A percentile compares a stretch with the other conserved stretches of the same genome.
phyloP scores from a whole-genome alignment of 2,113 vertebrate genomes.

The Saguinus midas region DNA sequence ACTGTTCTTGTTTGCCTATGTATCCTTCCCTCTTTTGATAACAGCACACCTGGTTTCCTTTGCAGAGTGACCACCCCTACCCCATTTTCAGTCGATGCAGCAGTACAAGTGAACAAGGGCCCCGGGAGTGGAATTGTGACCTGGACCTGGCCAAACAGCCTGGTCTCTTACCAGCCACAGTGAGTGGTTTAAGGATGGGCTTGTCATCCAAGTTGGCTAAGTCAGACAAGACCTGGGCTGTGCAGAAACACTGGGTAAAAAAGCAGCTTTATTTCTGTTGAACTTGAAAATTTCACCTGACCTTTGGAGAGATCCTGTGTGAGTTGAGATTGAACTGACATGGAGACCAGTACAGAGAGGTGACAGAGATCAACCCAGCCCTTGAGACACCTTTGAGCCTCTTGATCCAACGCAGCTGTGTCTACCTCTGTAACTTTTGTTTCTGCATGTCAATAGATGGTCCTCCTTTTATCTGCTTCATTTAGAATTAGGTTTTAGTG shows the following conservation, averaged over 20 bases:
- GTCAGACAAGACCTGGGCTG: neutral
- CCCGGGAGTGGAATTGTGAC: neutral
- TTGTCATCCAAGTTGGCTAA: neutral
- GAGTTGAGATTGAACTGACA: neutral
- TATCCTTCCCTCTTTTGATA: neutral
- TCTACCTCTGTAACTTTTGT: neutral
- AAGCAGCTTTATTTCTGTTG: neutral
- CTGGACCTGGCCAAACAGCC: neutral
- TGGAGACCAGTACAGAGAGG: neutral
- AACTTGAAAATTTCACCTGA: neutral
- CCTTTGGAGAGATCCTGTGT: neutral
- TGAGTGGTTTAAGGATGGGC: neutral
- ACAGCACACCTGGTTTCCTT: neutral
- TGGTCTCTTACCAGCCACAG: neutral
- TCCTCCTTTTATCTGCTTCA: neutral
- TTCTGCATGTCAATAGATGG: neutral
- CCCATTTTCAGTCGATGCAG: neutral
- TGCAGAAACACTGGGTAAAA: neutral
- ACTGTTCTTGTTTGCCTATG: neutral
- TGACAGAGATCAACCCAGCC: fast-evolving
- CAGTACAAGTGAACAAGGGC: neutral
- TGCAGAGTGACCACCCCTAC: neutral
- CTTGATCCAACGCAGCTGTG: neutral
- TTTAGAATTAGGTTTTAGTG: neutral
- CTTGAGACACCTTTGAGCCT: neutral